These are phyloP conservation scores for Heterohyrax brucei DNA, from an alignment of 2,797 vertebrate genomes.

Conservation along the genomic window DNA sequence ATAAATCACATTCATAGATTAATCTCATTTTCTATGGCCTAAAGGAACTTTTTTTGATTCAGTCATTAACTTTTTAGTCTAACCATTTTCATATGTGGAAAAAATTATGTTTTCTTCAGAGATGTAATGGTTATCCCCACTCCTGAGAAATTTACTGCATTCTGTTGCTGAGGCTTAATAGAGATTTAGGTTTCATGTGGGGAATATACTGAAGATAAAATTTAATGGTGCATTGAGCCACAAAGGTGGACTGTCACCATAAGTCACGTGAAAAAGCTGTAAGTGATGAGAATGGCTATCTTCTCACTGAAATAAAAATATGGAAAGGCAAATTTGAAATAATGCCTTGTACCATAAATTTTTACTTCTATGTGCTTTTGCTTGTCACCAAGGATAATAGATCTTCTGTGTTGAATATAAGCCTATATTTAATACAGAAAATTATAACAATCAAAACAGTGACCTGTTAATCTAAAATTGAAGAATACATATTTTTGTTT, in stretches of 20 bases:
- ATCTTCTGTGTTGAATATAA: conserved; percentile 68
- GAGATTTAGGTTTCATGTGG: conserved; percentile 83
- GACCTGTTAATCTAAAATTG: conserved; percentile 3
- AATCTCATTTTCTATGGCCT: conserved; percentile 90
- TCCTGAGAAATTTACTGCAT: conserved; percentile 84
- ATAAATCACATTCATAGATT: conserved; percentile 89
- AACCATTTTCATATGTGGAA: conserved; percentile 89
- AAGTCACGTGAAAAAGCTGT: conserved; percentile 74
- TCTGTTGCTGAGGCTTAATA: conserved; percentile 82
- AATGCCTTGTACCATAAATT: neutral
- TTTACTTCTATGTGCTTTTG: conserved; percentile 73
- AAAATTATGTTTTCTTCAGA: conserved; percentile 82
- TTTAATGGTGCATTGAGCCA: conserved; percentile 85
- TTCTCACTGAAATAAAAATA: conserved; percentile 67
- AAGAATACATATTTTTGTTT: neutral
- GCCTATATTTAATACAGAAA: conserved; percentile 57
- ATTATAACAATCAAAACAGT: neutral
- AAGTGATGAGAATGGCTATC: conserved; percentile 68
- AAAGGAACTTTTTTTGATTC: conserved; percentile 87
- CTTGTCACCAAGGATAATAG: conserved; percentile 66
- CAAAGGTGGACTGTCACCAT: conserved; percentile 81
- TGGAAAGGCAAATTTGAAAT: conserved; percentile 58
- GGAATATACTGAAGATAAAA: conserved; percentile 71
- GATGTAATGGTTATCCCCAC: conserved; percentile 83
- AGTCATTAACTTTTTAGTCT: conserved; percentile 89